Conservation (phyloP, 2,113 vertebrate genomes). For the Ctenomys sociabilis region DNA sequence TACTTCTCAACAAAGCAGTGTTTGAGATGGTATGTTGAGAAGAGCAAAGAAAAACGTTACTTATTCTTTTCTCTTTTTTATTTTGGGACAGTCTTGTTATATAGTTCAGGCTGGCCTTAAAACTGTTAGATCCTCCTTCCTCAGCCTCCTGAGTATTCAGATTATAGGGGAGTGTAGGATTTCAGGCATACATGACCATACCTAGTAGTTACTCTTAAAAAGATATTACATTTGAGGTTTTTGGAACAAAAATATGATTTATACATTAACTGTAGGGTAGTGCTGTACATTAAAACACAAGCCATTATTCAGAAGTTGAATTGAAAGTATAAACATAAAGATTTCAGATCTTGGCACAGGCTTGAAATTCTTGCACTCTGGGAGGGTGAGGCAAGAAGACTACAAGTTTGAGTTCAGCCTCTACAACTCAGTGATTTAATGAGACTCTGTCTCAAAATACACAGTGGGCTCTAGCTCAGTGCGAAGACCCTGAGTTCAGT, state of each 20-base stretch:
- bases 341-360: not conserved
- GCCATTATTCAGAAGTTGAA: not conserved
- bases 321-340: conserved; percentile 19
- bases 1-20: not conserved
- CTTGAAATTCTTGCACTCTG: not conserved
- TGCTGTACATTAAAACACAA: conserved; percentile 29
- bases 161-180: not conserved
- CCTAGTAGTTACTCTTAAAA: not conserved
- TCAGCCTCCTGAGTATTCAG: not conserved
- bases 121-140: not conserved
- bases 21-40: conserved; percentile 23
- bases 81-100: too few species aligned
- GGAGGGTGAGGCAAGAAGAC: too few species aligned
- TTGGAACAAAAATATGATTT: conserved; percentile 19
- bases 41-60: not conserved
- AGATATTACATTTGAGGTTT: not conserved
- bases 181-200: not conserved
- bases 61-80: too few species aligned
- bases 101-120: not conserved
- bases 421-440: not conserved
- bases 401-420: not conserved
- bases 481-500: not conserved
- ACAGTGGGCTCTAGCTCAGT: not conserved
- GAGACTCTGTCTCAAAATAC: not conserved
- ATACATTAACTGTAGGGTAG: not conserved